Base-by-base conservation (phyloP, 2,797 vertebrate species). In the Rhynchonycteris naso region DNA sequence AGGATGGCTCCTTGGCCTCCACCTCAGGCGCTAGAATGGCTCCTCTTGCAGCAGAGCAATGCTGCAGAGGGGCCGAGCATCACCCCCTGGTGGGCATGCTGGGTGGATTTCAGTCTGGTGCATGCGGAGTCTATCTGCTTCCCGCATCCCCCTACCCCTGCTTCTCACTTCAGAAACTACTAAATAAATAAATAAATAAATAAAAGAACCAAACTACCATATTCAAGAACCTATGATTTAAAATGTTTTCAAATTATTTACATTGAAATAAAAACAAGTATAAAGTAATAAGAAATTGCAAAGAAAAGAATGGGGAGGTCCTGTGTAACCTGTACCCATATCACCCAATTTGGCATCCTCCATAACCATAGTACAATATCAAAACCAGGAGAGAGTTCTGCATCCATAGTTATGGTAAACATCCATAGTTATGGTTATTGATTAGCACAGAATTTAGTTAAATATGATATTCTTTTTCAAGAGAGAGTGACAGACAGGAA, bases 241-340 rank as follows among this genome's bases (percentile, higher is more conserved):
- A 58, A 69, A 47, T 11, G 13, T 11, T 14, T 71, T 50, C 43
- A 43, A 33, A 11, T 50, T n/a, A 8, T 78, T 90, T 71, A 78
- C 78, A 78, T 90, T 69, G 16, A 88, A 88, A 68, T 74, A 75
- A 89, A 89, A 83, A 84, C 47, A 66, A 75, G 2, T 59, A 12
- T n/a, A 74, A 63, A 88, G 78, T 72, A 79, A 74, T 58, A 89
- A 28, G 14, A 68, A 76, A 8, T 78, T 82, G n/a, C 63, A 90
- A 54, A 47, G 68, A 86, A 69, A 63, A 10, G 0, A 43, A 30
- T 14, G 19, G 35, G 35, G 61, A 82, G 15, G 4, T 81, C 28
- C n/a, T 75, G 2, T 82, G 61, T 15, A 84, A 30, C 22, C 13
- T 88, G 80, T 12, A 43, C 11, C 76, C 15, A 10, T 30, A 18